Evolutionary conservation across 92 coral and sea anemone genomes (phyloP).

Genomic region (Zoanthus gigantus): DNA sequence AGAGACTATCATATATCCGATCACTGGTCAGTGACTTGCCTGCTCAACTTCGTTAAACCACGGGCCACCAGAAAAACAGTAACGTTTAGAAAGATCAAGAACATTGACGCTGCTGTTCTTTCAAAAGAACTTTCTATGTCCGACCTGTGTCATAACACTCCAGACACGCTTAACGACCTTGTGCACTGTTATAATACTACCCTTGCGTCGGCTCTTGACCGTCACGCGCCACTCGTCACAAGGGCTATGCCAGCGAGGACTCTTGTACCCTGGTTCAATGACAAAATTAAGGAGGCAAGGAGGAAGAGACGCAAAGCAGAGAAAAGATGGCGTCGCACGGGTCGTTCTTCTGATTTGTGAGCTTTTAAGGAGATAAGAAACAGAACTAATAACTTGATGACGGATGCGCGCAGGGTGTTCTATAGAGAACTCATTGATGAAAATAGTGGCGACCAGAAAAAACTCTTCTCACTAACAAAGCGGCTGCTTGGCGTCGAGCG

Average conservation of each 20-base stretch:
- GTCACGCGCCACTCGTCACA: constrained; percentile 41
- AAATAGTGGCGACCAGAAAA: constrained; percentile 43
- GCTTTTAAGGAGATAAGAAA: neutral
- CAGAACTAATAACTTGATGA: constrained; percentile 22
- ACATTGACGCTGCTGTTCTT: constrained; percentile 26
- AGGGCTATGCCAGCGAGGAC: constrained; percentile 36
- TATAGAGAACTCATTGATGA: constrained; percentile 46
- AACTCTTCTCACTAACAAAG: constrained; percentile 46
- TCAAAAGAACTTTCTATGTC: constrained; percentile 45
- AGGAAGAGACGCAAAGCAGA: constrained; percentile 46
- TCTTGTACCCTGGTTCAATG: constrained; percentile 54
- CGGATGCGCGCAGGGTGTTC: constrained; percentile 43
- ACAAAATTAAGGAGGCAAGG: constrained; percentile 43
- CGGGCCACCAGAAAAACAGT: constrained; percentile 40
- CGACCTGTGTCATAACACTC: constrained; percentile 43
- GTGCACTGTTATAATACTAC: constrained; percentile 46
- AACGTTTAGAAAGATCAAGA: constrained; percentile 49
- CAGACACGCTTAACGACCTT: constrained; percentile 43
- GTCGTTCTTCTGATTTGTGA: neutral
- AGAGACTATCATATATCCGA: constrained; percentile 51
- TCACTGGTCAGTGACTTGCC: constrained; percentile 40
- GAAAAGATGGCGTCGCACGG: constrained; percentile 39
- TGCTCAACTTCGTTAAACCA: constrained; percentile 30
- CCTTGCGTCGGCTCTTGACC: constrained; percentile 48
- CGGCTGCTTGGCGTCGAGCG: constrained; percentile 35